Base-by-base conservation (phyloP, 1,140 invertebrate genomes). In the Tetraneura akinire region DNA sequence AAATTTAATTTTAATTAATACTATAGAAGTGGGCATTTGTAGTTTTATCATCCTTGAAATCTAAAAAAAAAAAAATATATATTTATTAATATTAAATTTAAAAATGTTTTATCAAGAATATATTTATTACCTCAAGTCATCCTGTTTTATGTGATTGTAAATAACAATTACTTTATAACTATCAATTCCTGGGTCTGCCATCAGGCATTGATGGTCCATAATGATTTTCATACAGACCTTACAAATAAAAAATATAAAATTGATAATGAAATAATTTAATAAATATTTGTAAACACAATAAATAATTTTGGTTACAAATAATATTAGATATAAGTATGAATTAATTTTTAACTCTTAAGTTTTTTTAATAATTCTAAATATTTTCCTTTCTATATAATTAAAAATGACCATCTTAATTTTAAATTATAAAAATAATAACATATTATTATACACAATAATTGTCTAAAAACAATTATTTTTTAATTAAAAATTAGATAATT, bases 1-100 rank as follows among this genome's bases (percentile, higher is more conserved):
- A 62, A 62, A 62, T 78, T 78, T 47, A 78, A 78, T 62, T 62
- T 26, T 29, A 78, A 60, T 78, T 78, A 78, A 60, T 78, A 78
- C 53, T 78, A 60, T 60, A 78, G 55, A 55, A 47, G 16, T 47
- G 37, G 37, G 21, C 18, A 13, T 60, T 29, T 26, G 16, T 60
- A 62, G 37, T 47, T 51, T 62, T 14, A 47, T 37, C 74, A 62
- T 78, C 55, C 53, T 78, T 60, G 74, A 78, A 62, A 37, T 78
- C 74, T 78, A 37, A 16, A 47, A 78, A 1, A 78, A 60, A 78
- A 60, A 78, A 11, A 60, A 4, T 26, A 14, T 26, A 29, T 14
- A 55, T 74, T 55, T 8, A 37, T 55, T 57, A 55, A 14, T 0
- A n/a, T 26, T 11, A n/a, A 10, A 29, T 26, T 74, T 26, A 3